Percentiles rank a stretch among this genome's conserved stretches.
Evolutionary conservation across 35 echinoderm and acorn worm species (phyloP).

Genomic region (Hemicentrotus pulcherrimus): DNA sequence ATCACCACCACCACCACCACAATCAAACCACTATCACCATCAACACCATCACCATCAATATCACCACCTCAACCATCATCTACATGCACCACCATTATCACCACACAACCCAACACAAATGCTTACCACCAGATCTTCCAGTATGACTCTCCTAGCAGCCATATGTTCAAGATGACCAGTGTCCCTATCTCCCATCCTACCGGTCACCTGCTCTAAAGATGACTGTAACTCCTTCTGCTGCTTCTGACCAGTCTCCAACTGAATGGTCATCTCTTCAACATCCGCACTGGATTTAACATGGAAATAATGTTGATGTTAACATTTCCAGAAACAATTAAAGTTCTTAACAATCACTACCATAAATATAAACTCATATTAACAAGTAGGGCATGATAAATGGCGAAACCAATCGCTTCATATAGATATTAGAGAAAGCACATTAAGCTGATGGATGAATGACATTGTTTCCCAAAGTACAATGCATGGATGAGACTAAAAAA

Average conservation of each 20-base stretch:
- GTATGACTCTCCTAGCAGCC: conserved; percentile 61
- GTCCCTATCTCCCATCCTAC: conserved; percentile 63
- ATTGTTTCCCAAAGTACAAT: too few species aligned
- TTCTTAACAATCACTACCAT: too few species aligned
- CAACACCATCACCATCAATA: background rate
- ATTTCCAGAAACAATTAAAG: too few species aligned
- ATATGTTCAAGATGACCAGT: conserved; percentile 79
- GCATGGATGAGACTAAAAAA: too few species aligned
- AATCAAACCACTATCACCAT: background rate
- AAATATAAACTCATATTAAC: too few species aligned
- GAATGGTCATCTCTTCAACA: conserved; percentile 83
- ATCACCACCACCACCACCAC: background rate
- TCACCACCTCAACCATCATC: background rate
- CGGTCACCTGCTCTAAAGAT: conserved; percentile 64
- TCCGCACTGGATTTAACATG: conserved; percentile 65
- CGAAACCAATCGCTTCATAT: too few species aligned
- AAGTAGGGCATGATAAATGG: too few species aligned
- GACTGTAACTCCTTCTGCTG: conserved; percentile 74
- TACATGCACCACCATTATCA: background rate
- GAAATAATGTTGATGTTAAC: background rate
- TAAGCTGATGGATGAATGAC: too few species aligned
- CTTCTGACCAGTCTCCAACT: conserved; percentile 87
- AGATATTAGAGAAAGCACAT: too few species aligned
- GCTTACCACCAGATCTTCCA: conserved; percentile 78
- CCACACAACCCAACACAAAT: background rate